phyloP scores from a whole-genome alignment of 2,113 vertebrate genomes.

The Dicrurus megarhynchus region DNA sequence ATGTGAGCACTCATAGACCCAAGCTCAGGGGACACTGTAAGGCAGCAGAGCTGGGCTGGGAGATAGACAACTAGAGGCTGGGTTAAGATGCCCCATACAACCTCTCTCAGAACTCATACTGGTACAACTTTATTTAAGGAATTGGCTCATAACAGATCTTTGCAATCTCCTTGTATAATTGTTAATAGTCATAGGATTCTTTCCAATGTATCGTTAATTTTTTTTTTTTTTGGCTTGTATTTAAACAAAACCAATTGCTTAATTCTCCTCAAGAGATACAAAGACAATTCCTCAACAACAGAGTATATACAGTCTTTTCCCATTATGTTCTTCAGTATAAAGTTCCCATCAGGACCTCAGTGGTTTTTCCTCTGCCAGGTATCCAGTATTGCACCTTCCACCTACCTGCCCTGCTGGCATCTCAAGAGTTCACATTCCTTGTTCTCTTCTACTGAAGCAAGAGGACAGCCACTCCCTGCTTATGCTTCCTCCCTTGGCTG shows the following conservation, averaged over 20 bases:
- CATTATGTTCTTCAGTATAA: neutral
- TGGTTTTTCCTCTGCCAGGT: neutral
- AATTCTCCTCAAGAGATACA: neutral
- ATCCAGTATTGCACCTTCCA: neutral
- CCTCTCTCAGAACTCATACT: neutral
- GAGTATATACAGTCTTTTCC: neutral
- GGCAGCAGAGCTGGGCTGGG: neutral
- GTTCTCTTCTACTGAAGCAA: neutral
- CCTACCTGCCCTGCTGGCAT: neutral
- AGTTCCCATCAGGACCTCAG: neutral
- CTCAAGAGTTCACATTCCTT: neutral
- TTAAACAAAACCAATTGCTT: neutral
- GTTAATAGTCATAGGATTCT: neutral
- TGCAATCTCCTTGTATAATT: neutral
- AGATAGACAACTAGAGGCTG: too few relatives aligned
- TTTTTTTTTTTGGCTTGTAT: neutral
- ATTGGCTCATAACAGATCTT: neutral
- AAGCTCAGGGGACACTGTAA: neutral
- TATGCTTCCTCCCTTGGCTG: neutral
- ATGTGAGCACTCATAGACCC: fast-evolving
- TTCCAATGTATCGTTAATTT: neutral
- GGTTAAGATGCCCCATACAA: neutral
- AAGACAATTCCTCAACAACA: neutral
- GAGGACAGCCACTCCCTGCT: neutral
- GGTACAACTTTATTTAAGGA: neutral